A percentile compares a stretch with the other conserved stretches of the same genome.
These are phyloP conservation scores for Sturnira hondurensis DNA, from an alignment of 2,113 vertebrate genomes.

Conservation along the genomic window DNA sequence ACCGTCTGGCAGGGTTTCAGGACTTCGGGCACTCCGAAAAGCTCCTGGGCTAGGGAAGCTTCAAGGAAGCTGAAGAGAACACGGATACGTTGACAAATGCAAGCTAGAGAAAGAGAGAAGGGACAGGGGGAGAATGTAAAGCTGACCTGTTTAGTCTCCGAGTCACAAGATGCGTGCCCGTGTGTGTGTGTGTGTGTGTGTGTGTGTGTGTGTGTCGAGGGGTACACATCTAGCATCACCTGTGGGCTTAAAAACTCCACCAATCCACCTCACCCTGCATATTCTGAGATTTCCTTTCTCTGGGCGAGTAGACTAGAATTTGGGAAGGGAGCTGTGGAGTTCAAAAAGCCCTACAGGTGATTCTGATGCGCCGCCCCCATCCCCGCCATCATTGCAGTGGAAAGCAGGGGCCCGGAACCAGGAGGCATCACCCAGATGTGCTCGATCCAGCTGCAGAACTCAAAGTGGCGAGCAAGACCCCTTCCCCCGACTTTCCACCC, in stretches of 20 bases:
- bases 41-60: background rate
- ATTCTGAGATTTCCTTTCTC: background rate
- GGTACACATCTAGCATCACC: slow-evolving; percentile 24
- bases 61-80: background rate
- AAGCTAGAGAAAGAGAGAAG: background rate
- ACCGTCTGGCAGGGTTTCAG: background rate
- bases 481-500: background rate
- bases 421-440: background rate
- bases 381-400: background rate
- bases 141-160: background rate
- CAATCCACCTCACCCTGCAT: background rate
- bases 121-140: background rate
- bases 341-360: slow-evolving; percentile 53
- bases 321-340: slow-evolving; percentile 38
- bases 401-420: background rate
- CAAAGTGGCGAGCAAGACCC: background rate
- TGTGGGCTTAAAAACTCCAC: slow-evolving; percentile 54
- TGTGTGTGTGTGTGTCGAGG: background rate
- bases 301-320: background rate
- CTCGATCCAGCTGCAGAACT: background rate
- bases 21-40: slow-evolving; percentile 19
- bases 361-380: background rate
- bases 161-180: background rate
- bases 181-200: background rate
- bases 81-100: background rate